phyloP scores from a whole-genome alignment of 2,888 invertebrate genomes.

The Hofmannophila pseudospretella region DNA sequence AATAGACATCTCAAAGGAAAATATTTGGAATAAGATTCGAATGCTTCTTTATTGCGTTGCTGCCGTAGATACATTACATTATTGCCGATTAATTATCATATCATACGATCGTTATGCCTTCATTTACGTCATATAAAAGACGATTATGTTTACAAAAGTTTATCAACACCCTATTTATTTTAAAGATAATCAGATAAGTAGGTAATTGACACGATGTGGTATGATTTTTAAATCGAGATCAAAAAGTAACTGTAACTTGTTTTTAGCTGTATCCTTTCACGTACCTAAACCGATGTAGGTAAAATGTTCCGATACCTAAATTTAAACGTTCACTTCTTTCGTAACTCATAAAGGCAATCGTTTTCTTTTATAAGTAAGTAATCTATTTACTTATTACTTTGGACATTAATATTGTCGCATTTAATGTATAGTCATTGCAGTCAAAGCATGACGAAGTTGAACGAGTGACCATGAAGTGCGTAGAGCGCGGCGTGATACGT shows the following conservation, averaged over 20 bases:
- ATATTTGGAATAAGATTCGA: no score
- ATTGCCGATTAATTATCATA: no score
- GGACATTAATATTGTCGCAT: conserved; percentile 69
- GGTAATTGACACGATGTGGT: background rate
- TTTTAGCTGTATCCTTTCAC: background rate
- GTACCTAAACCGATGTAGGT: background rate
- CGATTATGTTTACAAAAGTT: no score
- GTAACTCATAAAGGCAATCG: conserved; percentile 28
- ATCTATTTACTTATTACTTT: conserved; percentile 60
- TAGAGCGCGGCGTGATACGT: conserved; percentile 67
- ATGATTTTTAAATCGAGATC: background rate
- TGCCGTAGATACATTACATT: no score
- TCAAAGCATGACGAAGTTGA: conserved; percentile 72
- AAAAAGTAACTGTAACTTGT: background rate
- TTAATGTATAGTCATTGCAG: conserved; percentile 62
- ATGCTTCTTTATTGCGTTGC: background rate
- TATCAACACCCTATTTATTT: no score
- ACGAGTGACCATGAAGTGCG: conserved; percentile 76
- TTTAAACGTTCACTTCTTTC: conserved; percentile 21
- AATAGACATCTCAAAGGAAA: conserved; percentile 2
- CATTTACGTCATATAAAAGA: no score
- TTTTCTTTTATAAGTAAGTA: conserved; percentile 39
- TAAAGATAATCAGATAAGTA: no score
- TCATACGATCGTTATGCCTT: no score
- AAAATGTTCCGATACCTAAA: background rate